Percentiles rank a stretch among this genome's conserved stretches.
These are phyloP conservation scores for Trileptium ribeirensis DNA, from an alignment of 2,888 invertebrate species.

Conservation along the genomic window DNA sequence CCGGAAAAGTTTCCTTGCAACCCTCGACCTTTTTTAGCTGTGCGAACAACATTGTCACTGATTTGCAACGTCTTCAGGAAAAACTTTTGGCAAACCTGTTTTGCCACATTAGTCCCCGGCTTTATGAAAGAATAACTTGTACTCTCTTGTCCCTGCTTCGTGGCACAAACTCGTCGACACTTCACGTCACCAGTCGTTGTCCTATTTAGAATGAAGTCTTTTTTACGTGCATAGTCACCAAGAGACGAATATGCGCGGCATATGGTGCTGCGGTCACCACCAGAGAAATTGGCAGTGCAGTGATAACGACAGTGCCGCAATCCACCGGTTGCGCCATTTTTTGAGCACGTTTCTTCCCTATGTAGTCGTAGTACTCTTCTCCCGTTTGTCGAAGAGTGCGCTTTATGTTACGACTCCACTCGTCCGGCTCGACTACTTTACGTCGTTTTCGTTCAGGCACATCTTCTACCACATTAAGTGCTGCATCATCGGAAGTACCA, in stretches of 20 bases:
- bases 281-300: neutral
- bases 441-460: no score
- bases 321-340: no score
- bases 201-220: neutral
- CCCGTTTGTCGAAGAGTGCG: no score
- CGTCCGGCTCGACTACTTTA: no score
- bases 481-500: no score
- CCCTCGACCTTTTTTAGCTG: neutral
- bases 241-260: neutral
- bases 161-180: neutral
- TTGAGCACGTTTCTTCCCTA: no score
- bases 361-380: no score
- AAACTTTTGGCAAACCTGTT: neutral
- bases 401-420: no score
- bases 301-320: neutral
- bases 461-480: no score
- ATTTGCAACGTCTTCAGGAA: neutral
- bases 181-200: neutral
- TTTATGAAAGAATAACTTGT: no score
- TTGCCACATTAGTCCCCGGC: no score
- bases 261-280: neutral
- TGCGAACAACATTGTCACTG: neutral
- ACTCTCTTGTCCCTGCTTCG: no score
- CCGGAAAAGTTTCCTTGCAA: neutral
- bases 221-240: neutral